Conservation (phyloP, 2,888 invertebrate genomes). For the Eupithecia abbreviata region DNA sequence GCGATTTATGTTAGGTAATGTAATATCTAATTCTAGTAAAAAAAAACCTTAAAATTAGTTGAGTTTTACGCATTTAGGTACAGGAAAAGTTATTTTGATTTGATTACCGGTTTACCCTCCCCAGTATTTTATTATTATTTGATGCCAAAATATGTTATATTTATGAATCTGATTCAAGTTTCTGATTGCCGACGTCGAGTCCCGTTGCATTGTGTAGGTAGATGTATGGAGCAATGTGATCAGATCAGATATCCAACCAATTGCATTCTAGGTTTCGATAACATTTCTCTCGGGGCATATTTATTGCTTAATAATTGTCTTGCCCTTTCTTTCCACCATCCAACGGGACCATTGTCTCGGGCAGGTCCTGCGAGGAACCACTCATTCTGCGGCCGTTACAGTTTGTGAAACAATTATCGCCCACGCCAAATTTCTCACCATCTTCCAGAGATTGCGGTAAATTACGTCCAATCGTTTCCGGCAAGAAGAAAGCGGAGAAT, state of each 20-base stretch:
- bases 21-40: not conserved
- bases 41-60: not conserved
- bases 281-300: not conserved
- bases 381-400: slow-evolving; percentile 81
- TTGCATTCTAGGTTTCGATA: not conserved
- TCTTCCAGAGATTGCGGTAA: slow-evolving; percentile 93
- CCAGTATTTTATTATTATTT: not conserved
- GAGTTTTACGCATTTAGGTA: not conserved
- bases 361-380: slow-evolving; percentile 63
- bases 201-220: not conserved
- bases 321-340: slow-evolving; percentile 69
- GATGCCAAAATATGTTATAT: not conserved
- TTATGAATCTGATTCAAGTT: not conserved
- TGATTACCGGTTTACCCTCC: not conserved
- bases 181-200: not conserved
- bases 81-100: not conserved
- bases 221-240: not conserved
- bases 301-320: slow-evolving; percentile 29
- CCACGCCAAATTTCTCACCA: slow-evolving; percentile 92
- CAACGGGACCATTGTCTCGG: slow-evolving; percentile 77
- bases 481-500: slow-evolving; percentile 88
- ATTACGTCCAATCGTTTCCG: slow-evolving; percentile 91
- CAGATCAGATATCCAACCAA: not conserved
- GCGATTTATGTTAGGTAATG: not conserved
- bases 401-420: slow-evolving; percentile 91